Evolutionary conservation across 2,888 invertebrate genomes (phyloP), one percentile per base, ranked within the genome.

Genomic region (Sarcophaga rosellei): DNA sequence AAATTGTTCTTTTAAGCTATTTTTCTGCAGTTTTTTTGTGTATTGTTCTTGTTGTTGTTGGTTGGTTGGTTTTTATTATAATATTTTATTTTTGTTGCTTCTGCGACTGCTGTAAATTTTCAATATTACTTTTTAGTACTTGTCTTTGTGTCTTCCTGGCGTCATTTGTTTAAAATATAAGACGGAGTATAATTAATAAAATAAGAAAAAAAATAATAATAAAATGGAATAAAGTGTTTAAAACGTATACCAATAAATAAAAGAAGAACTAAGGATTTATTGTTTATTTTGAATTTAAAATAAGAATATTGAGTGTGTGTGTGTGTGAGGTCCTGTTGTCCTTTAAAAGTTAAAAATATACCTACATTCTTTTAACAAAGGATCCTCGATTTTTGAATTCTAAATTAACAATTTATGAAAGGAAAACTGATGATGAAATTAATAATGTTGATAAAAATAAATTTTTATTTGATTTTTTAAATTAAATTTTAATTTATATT

Each of bases 1-100:
- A 84, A 91, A 90, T 90, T 91, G 88, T 88, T 90, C 86, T 88
- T 85, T 85, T 87, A 83, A 87, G 77, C 80, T 80, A 82, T 79
- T 87, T 86, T 76, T 62, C 81, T 80, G 83, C 80, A 78, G 73
- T 83, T 62, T 21, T 53, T 77, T 61, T 81, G 20, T 75, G 68
- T 59, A 76, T 69, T 47, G 21, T 17, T 70, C 10, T 17, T 63
- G 44, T 45, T 47, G 75, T 15, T 47, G 75, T 15, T 66, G 65
- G 61, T 77, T 77, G 62, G 45, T 74, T 75, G 65, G 47, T 69
- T 84, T 75, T 85, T 83, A 80, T 83, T 87, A 81, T 80, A 70
- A 80, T 84, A 70, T 76, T 84, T 62, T 68, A 20, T 59, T 81
- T 87, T 84, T 83, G 72, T 53, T 82, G 74, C 79, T 77, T 65